Base-by-base conservation (phyloP, 1,140 invertebrate species). In the Palaemon carinicauda region DNA sequence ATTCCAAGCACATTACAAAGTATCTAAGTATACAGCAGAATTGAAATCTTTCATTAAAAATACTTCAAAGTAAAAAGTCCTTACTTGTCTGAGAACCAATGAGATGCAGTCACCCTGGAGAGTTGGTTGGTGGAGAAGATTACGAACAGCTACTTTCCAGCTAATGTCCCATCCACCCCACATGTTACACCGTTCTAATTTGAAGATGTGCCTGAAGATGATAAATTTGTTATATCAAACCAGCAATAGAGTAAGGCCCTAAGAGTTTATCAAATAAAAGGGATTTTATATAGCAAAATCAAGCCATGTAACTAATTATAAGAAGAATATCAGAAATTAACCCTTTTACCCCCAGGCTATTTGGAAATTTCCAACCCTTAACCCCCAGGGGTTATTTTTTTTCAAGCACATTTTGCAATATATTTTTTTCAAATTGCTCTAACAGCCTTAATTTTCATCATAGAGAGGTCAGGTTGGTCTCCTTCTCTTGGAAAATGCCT, bases 161-260 rank as follows among this genome's bases (percentile, higher is more conserved):
- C 96, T 95, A 21, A 96, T 92, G 87, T 95, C 95, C 94, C 95
- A 96, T 2, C 94, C 93, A 71, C 94, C 94, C 93, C 95, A 95
- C 41, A 94, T 91, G 53, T 94, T 93, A 88, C 94, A 94, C 87
- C 95, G 95, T 88, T 95, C 94, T 75, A 96, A 92, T 75, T 95
- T 92, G 90, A 96, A 94, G 81, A 97, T 93, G 91, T 95, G 94
- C 89, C 96, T 96, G 90, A 77, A 92, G 92, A 75, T 29, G 54
- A 19, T 15, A 84, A 74, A 54, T 29, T 12, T 33, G 33, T 56
- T 10, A 80, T 41, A 9, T 41, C 41, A 41, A 7, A 12, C 12
- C 1, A 79, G 19, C 29, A 0, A 29, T 1, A 10, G 21, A 33
- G 7, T 56, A 53, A 5, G 52, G 24, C 7, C 12, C n/a, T 15